These are phyloP conservation scores for Coturnix japonica DNA, from an alignment of 2,113 vertebrate species.

Conservation along the genomic window DNA sequence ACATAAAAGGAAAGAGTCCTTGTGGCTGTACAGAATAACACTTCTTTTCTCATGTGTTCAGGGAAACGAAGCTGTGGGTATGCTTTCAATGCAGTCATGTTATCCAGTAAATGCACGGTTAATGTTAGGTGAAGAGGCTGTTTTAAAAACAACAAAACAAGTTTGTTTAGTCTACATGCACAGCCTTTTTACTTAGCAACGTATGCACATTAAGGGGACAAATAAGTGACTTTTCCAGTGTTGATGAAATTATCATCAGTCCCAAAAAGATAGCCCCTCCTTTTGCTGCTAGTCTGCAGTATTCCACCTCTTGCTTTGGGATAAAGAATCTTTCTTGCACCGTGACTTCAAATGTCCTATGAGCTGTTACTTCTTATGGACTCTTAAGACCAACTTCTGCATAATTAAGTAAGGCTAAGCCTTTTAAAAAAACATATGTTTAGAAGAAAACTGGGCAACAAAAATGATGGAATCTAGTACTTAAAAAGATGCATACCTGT, in stretches of 20 bases:
- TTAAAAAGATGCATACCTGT: not conserved
- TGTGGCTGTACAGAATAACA: not conserved
- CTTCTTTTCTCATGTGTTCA: not conserved
- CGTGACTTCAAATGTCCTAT: not conserved
- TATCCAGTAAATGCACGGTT: not conserved
- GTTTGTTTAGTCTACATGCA: not conserved
- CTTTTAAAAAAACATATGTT: not conserved
- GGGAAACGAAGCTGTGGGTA: not conserved
- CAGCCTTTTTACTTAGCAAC: not conserved
- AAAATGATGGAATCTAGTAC: not conserved
- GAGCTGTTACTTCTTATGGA: not conserved
- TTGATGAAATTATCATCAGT: not conserved
- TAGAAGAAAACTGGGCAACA: not conserved
- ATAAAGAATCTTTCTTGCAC: not conserved
- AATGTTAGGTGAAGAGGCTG: not conserved
- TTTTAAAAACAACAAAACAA: not conserved
- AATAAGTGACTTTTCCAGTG: not conserved
- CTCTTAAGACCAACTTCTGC: not conserved
- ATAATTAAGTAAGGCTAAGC: not conserved
- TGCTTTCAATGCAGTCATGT: not conserved
- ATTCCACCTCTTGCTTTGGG: not conserved
- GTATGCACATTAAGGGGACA: not conserved
- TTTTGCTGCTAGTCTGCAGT: not conserved
- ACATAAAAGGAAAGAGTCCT: not conserved
- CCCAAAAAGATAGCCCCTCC: not conserved